Evolutionary conservation across 2,888 invertebrate genomes (phyloP).

Genomic region (Molanna angustata): DNA sequence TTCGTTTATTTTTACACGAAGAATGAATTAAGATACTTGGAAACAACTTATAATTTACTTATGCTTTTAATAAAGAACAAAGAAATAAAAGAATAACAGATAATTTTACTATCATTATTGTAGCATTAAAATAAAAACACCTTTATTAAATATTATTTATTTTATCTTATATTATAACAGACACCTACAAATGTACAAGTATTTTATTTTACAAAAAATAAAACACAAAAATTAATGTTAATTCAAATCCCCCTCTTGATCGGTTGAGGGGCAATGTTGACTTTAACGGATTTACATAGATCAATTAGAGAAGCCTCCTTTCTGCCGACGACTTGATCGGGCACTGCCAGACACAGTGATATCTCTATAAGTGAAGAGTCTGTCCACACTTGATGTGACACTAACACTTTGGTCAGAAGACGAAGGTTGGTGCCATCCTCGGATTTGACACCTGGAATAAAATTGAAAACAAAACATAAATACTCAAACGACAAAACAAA

Average conservation of each 20-base stretch:
- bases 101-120: no score
- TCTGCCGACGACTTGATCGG: conserved; percentile 42
- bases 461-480: no score
- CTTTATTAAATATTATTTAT: no score
- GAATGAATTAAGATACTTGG: no score
- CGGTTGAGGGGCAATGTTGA: conserved; percentile 85
- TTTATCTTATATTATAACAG: no score
- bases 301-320: conserved; percentile 60
- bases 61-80: no score
- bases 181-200: no score
- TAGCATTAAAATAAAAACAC: no score
- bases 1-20: no score
- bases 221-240: not conserved
- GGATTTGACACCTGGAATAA: conserved; percentile 44
- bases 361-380: conserved; percentile 89
- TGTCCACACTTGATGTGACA: conserved; percentile 92
- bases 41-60: no score
- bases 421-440: conserved; percentile 61
- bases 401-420: conserved; percentile 79
- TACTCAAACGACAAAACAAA: no score
- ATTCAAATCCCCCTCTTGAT: conserved; percentile 74
- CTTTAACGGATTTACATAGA: conserved; percentile 81
- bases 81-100: no score
- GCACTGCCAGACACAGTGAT: conserved; percentile 75
- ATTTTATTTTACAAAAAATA: not conserved